A percentile compares a stretch with the other conserved stretches of the same genome.
These are phyloP conservation scores for Coturnix japonica DNA, from an alignment of 2,113 vertebrate species.

Conservation along the genomic window DNA sequence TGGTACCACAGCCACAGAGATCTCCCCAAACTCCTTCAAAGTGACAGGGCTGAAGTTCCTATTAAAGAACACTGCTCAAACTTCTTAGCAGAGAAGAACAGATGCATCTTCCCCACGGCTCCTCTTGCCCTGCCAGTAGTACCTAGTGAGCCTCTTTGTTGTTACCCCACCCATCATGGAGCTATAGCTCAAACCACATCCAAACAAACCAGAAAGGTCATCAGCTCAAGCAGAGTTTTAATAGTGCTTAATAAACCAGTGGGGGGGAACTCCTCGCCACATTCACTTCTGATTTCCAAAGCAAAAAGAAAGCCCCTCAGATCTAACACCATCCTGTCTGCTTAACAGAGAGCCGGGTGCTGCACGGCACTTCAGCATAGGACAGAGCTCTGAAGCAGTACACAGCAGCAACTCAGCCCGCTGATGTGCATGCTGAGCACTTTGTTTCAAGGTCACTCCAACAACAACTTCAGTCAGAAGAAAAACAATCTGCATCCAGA, in stretches of 20 bases:
- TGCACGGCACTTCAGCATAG: fast-evolving
- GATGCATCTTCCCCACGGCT: background rate
- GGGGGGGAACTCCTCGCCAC: too few relatives aligned
- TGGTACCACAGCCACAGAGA: fast-evolving
- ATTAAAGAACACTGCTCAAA: background rate
- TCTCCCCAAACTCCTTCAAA: background rate
- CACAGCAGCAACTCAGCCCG: background rate
- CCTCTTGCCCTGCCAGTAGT: fast-evolving
- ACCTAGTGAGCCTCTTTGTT: fast-evolving
- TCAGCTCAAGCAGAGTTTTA: background rate
- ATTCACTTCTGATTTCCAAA: background rate
- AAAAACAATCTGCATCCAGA: background rate
- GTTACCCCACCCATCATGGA: fast-evolving
- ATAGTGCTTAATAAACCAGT: background rate
- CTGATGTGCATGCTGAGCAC: background rate
- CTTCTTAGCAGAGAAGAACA: background rate
- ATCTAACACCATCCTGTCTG: background rate
- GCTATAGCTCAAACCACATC: fast-evolving
- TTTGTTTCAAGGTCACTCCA: too few relatives aligned
- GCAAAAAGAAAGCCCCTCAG: background rate
- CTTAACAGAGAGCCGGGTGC: fast-evolving
- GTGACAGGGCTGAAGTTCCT: background rate
- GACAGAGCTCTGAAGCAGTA: background rate
- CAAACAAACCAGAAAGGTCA: background rate
- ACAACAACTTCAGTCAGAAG: background rate